These are phyloP conservation scores for Heteronetta atricapilla DNA, from an alignment of 2,113 vertebrate species.

Conservation along the genomic window DNA sequence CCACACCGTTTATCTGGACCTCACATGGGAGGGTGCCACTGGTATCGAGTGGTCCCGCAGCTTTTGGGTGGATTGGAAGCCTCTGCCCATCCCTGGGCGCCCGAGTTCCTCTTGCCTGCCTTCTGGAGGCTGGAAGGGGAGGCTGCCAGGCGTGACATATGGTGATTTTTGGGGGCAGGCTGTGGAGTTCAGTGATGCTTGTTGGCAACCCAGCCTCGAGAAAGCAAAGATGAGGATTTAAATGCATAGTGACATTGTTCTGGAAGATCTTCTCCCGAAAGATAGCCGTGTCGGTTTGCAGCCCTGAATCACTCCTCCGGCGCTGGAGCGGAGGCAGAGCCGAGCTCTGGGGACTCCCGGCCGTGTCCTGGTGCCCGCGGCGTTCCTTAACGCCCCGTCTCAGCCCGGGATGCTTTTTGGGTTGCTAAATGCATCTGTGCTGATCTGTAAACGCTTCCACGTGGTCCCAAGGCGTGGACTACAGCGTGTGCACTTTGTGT, in stretches of 20 bases:
- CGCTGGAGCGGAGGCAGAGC: background rate
- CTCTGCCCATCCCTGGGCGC: background rate
- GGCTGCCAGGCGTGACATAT: background rate
- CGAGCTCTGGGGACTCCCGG: background rate
- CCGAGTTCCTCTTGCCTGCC: background rate
- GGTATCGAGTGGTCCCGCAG: accelerated
- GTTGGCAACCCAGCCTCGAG: background rate
- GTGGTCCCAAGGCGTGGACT: background rate
- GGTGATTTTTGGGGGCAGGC: slow-evolving; percentile 12
- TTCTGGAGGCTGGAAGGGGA: background rate
- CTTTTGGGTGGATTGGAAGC: background rate
- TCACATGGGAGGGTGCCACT: background rate
- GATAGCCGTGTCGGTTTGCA: background rate
- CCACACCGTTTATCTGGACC: background rate
- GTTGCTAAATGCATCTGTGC: accelerated
- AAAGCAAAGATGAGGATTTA: background rate
- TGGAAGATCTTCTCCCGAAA: background rate
- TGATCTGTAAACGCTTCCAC: background rate
- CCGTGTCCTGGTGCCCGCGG: background rate
- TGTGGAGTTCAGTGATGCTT: background rate
- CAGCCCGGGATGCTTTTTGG: background rate
- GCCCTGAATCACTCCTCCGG: accelerated
- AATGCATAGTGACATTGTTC: background rate
- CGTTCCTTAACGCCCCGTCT: background rate
- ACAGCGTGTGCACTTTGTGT: background rate